Conservation (phyloP, 2,797 vertebrate genomes). For the Schizopygopsis malacanthus region DNA sequence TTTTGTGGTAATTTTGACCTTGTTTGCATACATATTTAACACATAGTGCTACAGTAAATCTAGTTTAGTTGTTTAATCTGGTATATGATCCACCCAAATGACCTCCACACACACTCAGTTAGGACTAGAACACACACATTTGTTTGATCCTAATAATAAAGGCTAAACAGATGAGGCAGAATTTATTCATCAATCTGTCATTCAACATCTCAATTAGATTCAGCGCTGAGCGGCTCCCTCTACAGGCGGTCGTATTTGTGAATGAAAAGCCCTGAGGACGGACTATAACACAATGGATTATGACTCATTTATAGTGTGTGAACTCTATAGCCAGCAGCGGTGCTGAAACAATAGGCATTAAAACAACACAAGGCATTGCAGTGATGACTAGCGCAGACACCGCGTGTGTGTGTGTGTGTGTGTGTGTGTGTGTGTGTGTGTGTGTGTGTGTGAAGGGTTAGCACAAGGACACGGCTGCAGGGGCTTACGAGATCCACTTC, state of each 20-base stretch:
- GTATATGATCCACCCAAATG: not conserved
- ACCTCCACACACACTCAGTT: not conserved
- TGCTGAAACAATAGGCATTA: slow-evolving; percentile 42
- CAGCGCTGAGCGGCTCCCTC: slow-evolving; percentile 9
- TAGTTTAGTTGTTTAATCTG: not conserved
- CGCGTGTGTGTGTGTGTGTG: too few relatives aligned
- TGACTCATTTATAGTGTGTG: slow-evolving; percentile 50
- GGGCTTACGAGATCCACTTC: slow-evolving; percentile 44
- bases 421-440: not conserved
- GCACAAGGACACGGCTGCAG: slow-evolving; percentile 23
- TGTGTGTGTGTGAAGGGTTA: slow-evolving; percentile 18
- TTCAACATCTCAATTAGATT: not conserved
- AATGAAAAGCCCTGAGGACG: slow-evolving; percentile 21
- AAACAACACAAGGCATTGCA: slow-evolving; percentile 37
- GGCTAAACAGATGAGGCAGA: not conserved
- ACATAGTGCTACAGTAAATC: not conserved
- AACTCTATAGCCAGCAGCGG: slow-evolving; percentile 37
- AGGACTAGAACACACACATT: not conserved
- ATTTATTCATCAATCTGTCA: slow-evolving; percentile 27
- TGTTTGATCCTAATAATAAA: not conserved
- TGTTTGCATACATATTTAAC: not conserved
- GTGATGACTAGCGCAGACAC: slow-evolving; percentile 32
- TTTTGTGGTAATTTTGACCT: not conserved
- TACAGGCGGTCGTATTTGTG: slow-evolving; percentile 23
- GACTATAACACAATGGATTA: slow-evolving; percentile 18